Evolutionary conservation across 1,140 invertebrate species (phyloP).

Genomic region (Proales similis): DNA sequence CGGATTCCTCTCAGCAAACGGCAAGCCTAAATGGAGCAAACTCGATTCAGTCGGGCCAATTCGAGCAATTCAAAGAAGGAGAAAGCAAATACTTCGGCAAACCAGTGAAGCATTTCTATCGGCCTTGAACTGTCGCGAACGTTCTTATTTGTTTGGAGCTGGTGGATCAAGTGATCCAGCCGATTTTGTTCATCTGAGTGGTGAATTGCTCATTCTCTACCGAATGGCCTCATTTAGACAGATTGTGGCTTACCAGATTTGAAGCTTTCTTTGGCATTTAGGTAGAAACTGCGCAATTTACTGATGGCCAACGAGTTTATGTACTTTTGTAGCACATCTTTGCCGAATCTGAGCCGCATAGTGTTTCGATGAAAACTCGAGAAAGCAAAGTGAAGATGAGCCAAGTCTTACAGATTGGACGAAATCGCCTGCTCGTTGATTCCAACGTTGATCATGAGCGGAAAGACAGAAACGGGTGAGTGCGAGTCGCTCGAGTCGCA

Average conservation of each 20-base stretch:
- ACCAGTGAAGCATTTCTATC: constrained; percentile 10
- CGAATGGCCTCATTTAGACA: not conserved
- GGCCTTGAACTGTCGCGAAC: constrained; percentile 19
- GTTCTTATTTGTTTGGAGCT: constrained; percentile 17
- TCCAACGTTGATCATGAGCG: constrained; percentile 33
- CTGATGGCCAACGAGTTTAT: constrained; percentile 10
- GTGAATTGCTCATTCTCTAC: not conserved
- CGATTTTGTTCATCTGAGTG: constrained; percentile 2
- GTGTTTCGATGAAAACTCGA: not conserved
- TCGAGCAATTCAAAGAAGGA: no score
- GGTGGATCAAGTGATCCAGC: constrained; percentile 9
- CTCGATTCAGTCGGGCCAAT: no score
- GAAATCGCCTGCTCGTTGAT: constrained; percentile 21
- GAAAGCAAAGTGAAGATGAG: not conserved
- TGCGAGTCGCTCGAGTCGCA: not conserved
- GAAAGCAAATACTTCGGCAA: constrained; percentile 12
- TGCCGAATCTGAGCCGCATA: constrained; percentile 29
- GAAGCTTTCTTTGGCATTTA: not conserved
- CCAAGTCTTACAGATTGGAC: constrained; percentile 24
- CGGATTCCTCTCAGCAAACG: constrained; percentile 23
- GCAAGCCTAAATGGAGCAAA: no score
- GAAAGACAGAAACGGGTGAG: constrained; percentile 12
- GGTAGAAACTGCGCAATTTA: constrained; percentile 22
- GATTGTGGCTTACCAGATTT: not conserved
- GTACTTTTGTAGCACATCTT: constrained; percentile 19